Evolutionary conservation across 2,113 vertebrate species (phyloP).

Genomic region (Asarcornis scutulata): DNA sequence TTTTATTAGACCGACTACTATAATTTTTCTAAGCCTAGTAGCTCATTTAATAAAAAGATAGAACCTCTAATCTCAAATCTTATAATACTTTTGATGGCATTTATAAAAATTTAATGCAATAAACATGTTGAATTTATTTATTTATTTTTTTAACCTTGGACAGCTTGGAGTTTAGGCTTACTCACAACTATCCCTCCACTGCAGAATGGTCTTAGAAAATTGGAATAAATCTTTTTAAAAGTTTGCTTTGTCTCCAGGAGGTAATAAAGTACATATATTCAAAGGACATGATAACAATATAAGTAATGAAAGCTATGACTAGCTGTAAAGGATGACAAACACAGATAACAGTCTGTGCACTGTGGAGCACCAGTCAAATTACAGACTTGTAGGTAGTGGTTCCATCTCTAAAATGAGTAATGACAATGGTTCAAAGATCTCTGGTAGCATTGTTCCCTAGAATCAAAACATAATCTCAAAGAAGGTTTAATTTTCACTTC

Average conservation of each 20-base stretch:
- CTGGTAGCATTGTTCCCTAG: neutral
- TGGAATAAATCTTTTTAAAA: neutral
- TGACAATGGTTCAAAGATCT: neutral
- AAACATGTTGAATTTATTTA: neutral
- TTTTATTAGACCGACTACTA: neutral
- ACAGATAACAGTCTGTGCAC: neutral
- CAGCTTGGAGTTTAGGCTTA: neutral
- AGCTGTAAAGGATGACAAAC: neutral
- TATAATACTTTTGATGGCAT: neutral
- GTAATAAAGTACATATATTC: neutral
- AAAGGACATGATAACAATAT: neutral
- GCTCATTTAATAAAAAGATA: neutral
- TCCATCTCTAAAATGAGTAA: neutral
- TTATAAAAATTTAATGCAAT: neutral
- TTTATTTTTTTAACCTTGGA: neutral
- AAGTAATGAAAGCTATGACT: neutral
- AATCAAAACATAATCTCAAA: neutral
- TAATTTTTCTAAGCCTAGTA: neutral
- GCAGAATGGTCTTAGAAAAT: neutral
- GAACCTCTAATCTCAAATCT: neutral
- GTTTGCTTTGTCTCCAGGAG: neutral
- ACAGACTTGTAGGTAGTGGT: rapidly evolving
- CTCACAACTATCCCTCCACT: neutral
- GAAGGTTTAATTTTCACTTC: constrained; percentile 9
- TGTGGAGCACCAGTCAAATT: neutral